Conservation (phyloP, 2,113 vertebrate genomes). For the Tragelaphus buxtoni region DNA sequence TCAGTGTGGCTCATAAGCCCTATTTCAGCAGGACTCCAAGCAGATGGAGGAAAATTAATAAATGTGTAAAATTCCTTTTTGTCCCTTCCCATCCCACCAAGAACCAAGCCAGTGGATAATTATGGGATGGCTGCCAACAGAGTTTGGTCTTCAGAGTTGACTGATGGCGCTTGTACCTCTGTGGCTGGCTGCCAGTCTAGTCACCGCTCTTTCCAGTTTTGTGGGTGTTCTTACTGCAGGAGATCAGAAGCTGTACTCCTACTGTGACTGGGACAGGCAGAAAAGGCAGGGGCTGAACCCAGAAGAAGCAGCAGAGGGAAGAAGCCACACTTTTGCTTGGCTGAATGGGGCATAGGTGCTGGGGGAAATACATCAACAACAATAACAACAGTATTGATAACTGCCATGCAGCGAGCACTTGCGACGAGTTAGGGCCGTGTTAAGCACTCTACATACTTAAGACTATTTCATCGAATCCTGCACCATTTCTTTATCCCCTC, state of each 20-base stretch:
- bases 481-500: not conserved
- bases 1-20: not conserved
- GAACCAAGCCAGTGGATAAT: not conserved
- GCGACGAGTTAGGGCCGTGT: rapidly evolving
- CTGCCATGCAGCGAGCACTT: rapidly evolving
- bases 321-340: not conserved
- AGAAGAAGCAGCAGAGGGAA: not conserved
- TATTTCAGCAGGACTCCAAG: not conserved
- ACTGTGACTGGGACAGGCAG: not conserved
- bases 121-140: not conserved
- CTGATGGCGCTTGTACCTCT: not conserved
- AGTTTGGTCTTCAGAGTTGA: not conserved
- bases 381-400: rapidly evolving
- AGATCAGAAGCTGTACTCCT: not conserved
- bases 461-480: not conserved
- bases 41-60: not conserved
- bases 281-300: not conserved
- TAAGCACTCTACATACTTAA: not conserved
- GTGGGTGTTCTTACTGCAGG: not conserved
- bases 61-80: not conserved
- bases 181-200: not conserved
- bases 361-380: not conserved
- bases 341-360: not conserved
- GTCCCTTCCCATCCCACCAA: not conserved
- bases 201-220: not conserved